Evolutionary conservation across 2,797 vertebrate genomes (phyloP).

Genomic region (Scyliorhinus canicula): DNA sequence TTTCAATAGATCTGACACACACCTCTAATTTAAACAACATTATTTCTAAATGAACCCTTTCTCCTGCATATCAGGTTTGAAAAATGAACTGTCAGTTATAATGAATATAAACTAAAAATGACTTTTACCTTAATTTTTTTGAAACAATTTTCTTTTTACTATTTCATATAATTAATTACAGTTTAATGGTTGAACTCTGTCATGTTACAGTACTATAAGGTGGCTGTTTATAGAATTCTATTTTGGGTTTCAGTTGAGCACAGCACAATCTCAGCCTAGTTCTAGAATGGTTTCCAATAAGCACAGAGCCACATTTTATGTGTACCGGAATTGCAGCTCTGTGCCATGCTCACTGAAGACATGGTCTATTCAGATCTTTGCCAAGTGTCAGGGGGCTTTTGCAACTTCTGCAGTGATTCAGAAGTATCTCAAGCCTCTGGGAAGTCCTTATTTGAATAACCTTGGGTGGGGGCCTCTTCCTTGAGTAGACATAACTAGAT

Average conservation of each 20-base stretch:
- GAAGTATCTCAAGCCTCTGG: too few species aligned
- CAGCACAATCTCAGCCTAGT: neutral
- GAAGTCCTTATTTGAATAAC: too few species aligned
- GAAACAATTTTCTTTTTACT: neutral
- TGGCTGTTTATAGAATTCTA: neutral
- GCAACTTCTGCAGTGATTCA: too few species aligned
- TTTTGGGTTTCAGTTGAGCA: neutral
- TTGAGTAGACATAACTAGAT: too few species aligned
- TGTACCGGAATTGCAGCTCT: neutral
- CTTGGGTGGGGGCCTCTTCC: too few species aligned
- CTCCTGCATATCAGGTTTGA: neutral
- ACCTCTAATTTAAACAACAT: neutral
- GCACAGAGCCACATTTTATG: neutral
- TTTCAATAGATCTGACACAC: neutral
- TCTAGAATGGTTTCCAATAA: neutral
- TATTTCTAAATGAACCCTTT: neutral
- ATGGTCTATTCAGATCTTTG: too few species aligned
- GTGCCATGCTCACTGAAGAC: too few species aligned
- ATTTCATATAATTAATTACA: neutral
- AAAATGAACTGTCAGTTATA: neutral
- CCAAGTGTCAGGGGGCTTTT: too few species aligned
- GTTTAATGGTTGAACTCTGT: neutral
- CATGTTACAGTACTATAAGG: neutral
- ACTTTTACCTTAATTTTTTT: neutral
- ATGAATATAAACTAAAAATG: neutral